These are phyloP conservation scores for Odobenus rosmarus DNA, from an alignment of 2,113 vertebrate species.

Conservation along the genomic window DNA sequence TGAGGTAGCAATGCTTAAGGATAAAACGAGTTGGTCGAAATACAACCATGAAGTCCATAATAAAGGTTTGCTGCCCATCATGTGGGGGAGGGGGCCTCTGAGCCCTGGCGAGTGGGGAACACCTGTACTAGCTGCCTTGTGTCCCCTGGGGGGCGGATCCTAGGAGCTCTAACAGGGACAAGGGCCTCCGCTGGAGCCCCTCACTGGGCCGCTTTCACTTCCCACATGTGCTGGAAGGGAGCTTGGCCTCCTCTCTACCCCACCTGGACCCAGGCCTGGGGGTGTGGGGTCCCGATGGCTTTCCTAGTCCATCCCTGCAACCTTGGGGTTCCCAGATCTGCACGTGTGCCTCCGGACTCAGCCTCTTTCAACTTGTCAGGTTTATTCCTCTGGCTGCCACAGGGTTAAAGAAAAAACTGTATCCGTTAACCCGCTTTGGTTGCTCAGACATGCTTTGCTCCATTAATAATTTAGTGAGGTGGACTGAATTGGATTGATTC, in stretches of 20 bases:
- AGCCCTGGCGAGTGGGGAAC: fast-evolving
- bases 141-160: background rate
- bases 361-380: background rate
- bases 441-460: conserved; percentile 55
- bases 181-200: background rate
- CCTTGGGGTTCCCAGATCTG: background rate
- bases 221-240: fast-evolving
- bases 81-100: background rate
- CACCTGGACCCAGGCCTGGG: background rate
- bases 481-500: conserved; percentile 48
- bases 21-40: background rate
- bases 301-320: background rate
- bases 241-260: background rate
- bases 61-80: background rate
- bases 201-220: background rate
- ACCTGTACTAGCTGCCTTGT: fast-evolving
- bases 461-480: conserved; percentile 65
- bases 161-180: background rate
- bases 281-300: fast-evolving
- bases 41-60: background rate
- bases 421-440: background rate
- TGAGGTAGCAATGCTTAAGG: background rate
- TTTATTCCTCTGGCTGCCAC: background rate
- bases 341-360: background rate
- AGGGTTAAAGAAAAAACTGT: conserved; percentile 2